Evolutionary conservation across 2,113 vertebrate species (phyloP).

Genomic region (Hippopotamus amphibius): DNA sequence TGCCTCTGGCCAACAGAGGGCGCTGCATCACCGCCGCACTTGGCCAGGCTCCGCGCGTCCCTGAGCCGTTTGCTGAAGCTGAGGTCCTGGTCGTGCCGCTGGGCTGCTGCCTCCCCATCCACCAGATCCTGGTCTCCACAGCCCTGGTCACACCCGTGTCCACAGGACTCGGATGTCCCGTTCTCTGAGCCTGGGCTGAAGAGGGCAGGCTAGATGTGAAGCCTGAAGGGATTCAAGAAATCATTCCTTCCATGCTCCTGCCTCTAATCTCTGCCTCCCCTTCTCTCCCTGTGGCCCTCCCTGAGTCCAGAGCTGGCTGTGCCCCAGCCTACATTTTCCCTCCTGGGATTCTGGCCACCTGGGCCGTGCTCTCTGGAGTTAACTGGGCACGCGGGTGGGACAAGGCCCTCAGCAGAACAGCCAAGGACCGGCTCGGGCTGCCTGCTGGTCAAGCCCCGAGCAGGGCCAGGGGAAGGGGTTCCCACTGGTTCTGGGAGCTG

Average conservation of each 20-base stretch:
- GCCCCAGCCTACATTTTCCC: background rate
- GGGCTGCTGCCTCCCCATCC: accelerated
- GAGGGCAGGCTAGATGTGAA: background rate
- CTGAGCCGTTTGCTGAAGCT: accelerated
- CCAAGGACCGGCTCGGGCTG: background rate
- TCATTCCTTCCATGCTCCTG: background rate
- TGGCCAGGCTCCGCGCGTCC: accelerated
- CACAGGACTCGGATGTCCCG: background rate
- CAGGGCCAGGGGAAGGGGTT: background rate
- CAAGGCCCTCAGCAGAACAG: background rate
- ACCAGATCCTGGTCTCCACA: background rate
- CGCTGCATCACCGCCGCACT: background rate
- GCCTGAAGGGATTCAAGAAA: background rate
- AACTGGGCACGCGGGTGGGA: too few species aligned
- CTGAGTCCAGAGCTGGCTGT: background rate
- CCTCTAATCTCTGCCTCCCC: background rate
- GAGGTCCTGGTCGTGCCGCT: background rate
- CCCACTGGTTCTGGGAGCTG: background rate
- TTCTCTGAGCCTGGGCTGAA: background rate
- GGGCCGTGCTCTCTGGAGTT: background rate
- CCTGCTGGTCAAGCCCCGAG: background rate
- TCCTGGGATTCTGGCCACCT: background rate
- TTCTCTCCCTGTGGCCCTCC: background rate
- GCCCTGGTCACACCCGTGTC: background rate
- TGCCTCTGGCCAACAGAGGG: constrained; percentile 66